These are phyloP conservation scores for Eumeta japonica DNA, from an alignment of 1,140 invertebrate genomes.

Conservation along the genomic window DNA sequence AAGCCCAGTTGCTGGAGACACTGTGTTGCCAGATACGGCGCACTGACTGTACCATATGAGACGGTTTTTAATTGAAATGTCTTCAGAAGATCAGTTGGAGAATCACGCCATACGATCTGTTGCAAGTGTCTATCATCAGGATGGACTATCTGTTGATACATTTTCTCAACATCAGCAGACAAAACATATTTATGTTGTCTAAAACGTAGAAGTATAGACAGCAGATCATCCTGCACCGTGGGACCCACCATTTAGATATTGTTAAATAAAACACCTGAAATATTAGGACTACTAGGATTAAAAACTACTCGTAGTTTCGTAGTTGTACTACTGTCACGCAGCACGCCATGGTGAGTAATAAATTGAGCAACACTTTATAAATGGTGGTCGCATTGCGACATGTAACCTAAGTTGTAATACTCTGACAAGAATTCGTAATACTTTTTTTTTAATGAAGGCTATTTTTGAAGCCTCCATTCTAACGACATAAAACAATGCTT, in stretches of 20 bases:
- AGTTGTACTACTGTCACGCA: conserved; percentile 9
- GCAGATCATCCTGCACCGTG: conserved; percentile 29
- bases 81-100: conserved; percentile 10
- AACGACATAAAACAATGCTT: conserved; percentile 14
- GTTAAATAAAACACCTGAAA: conserved; percentile 24
- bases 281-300: conserved; percentile 8
- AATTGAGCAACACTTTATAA: background rate
- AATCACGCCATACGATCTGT: conserved; percentile 31
- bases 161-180: conserved; percentile 34
- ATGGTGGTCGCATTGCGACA: conserved; percentile 5
- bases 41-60: conserved; percentile 12
- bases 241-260: conserved; percentile 24
- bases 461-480: conserved; percentile 9
- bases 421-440: conserved; percentile 16
- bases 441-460: conserved; percentile 6
- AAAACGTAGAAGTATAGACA: conserved; percentile 31
- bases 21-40: conserved; percentile 11
- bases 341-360: conserved; percentile 17
- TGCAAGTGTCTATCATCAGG: conserved; percentile 24
- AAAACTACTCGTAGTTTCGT: conserved; percentile 7
- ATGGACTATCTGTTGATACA: conserved; percentile 39
- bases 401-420: conserved; percentile 9
- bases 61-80: conserved; percentile 11
- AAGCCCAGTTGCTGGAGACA: conserved; percentile 13
- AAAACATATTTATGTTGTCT: conserved; percentile 24